Percentiles rank a stretch among this genome's conserved stretches.
Conservation (phyloP, 2,113 vertebrate species). For the Rynchops niger region DNA sequence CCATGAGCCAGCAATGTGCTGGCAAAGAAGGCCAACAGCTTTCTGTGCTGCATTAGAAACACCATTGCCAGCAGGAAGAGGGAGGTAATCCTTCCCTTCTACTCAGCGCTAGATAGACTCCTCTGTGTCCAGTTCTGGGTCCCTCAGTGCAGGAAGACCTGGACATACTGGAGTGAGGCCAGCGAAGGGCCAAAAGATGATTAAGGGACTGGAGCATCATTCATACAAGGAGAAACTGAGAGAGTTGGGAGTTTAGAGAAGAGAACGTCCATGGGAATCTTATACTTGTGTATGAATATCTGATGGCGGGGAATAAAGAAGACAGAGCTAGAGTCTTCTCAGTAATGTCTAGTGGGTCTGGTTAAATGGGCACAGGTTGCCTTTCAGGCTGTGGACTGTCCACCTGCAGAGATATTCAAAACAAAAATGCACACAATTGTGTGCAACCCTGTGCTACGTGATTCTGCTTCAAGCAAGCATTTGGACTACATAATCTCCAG, state of each 20-base stretch:
- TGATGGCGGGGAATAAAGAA: neutral
- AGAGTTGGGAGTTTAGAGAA: neutral
- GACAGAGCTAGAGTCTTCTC: neutral
- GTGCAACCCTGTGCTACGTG: neutral
- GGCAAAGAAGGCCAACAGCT: too few relatives aligned
- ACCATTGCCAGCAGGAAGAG: neutral
- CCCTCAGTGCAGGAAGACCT: neutral
- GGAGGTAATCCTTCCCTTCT: neutral
- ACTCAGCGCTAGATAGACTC: neutral
- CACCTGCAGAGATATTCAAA: neutral
- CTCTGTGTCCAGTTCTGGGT: neutral
- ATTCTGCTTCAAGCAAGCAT: neutral
- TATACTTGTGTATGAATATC: neutral
- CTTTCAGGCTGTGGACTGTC: neutral
- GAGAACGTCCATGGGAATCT: neutral
- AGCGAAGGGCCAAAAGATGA: neutral
- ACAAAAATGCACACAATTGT: neutral
- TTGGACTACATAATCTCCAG: neutral
- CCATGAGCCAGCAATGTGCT: neutral
- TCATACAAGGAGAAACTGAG: neutral
- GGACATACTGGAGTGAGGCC: neutral
- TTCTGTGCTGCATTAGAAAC: neutral
- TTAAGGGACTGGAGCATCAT: neutral
- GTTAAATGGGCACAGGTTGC: neutral
- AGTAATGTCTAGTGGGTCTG: neutral